Evolutionary conservation across 2,113 vertebrate species (phyloP).

Genomic region (Trematomus loennbergii): DNA sequence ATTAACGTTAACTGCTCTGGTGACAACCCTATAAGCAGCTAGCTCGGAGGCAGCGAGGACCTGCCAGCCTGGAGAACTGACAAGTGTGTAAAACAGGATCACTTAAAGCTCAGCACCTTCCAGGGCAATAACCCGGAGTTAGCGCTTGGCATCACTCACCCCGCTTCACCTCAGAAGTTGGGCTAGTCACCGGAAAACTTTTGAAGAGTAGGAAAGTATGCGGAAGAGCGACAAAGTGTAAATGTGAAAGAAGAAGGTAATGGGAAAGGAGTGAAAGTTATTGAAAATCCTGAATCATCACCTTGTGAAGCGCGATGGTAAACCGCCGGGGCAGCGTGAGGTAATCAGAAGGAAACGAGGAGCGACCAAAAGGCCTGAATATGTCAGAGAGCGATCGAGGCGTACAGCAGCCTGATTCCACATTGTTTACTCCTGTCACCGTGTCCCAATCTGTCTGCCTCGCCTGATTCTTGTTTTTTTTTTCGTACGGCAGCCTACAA

Average conservation of each 20-base stretch:
- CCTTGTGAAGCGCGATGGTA: conserved; percentile 41
- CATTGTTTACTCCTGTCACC: conserved; percentile 61
- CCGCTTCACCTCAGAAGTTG: conserved; percentile 61
- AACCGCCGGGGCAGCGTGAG: conserved; percentile 59
- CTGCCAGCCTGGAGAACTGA: conserved; percentile 75
- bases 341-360: conserved; percentile 68
- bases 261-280: conserved; percentile 41
- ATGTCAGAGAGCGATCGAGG: conserved; percentile 65
- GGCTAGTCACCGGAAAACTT: conserved; percentile 37
- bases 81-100: conserved; percentile 84
- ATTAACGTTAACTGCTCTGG: conserved; percentile 68
- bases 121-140: conserved; percentile 63
- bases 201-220: conserved; percentile 25
- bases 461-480: conserved; percentile 19
- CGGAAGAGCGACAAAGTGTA: not conserved
- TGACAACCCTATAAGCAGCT: conserved; percentile 73
- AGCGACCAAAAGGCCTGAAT: conserved; percentile 70
- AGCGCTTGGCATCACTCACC: conserved; percentile 58
- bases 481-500: conserved; percentile 26
- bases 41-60: conserved; percentile 70
- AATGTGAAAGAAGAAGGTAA: conserved; percentile 6
- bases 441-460: conserved; percentile 63
- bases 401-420: conserved; percentile 22
- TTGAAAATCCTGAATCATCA: conserved; percentile 72
- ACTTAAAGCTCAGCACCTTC: conserved; percentile 72